Percentiles rank a stretch among this genome's conserved stretches.
phyloP scores from a whole-genome alignment of 2,113 vertebrate genomes.

The Oreocharis arfaki region DNA sequence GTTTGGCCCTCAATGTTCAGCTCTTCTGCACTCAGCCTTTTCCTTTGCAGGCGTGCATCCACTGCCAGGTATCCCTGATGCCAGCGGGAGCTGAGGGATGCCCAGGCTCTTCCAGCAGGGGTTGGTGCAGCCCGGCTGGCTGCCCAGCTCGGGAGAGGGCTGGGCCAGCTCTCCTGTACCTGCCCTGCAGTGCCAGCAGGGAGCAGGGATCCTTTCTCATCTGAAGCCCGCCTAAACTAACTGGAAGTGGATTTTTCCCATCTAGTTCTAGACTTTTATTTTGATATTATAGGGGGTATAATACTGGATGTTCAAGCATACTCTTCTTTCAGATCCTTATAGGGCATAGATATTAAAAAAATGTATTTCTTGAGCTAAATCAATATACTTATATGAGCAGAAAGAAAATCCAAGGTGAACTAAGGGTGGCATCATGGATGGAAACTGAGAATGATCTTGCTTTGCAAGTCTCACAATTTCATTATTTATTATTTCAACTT shows the following conservation, averaged over 20 bases:
- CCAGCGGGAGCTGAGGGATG: neutral
- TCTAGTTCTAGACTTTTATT: neutral
- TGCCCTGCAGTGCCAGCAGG: fast-evolving
- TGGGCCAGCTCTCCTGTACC: neutral
- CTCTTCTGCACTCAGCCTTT: neutral
- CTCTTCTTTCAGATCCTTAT: neutral
- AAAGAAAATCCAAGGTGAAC: neutral
- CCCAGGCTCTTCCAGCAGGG: fast-evolving
- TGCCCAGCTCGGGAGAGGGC: neutral
- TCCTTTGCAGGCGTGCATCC: neutral
- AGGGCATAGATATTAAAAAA: neutral
- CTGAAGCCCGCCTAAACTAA: neutral
- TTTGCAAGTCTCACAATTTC: neutral
- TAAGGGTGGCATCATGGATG: neutral
- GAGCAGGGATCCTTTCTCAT: neutral
- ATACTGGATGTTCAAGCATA: neutral
- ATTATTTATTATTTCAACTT: conserved; percentile 17
- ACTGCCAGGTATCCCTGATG: neutral
- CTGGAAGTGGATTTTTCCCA: neutral
- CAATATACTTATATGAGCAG: neutral
- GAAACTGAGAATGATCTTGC: neutral
- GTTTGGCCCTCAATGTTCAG: neutral
- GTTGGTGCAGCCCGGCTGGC: fast-evolving
- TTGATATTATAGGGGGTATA: neutral
- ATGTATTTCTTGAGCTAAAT: neutral